Percentiles rank a stretch among this genome's conserved stretches.
phyloP scores from a whole-genome alignment of 1,140 invertebrate genomes.

The Stratiolaelaps scimitus region DNA sequence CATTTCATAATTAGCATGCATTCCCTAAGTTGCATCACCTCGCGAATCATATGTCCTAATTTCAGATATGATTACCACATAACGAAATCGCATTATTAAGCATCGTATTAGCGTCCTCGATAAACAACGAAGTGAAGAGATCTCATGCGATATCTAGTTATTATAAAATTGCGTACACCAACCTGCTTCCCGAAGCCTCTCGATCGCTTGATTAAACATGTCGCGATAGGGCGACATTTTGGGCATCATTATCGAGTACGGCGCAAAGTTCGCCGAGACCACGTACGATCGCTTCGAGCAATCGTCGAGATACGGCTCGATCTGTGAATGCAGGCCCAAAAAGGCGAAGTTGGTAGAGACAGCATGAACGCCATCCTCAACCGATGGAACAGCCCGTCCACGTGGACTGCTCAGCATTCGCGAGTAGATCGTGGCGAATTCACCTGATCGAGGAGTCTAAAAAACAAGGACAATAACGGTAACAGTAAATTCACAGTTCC shows the following conservation, averaged over 20 bases:
- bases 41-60: no score
- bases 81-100: no score
- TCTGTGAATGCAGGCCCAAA: constrained; percentile 12
- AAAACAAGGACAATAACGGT: no score
- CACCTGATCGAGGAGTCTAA: constrained; percentile 27
- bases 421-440: constrained; percentile 27
- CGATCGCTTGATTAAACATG: constrained; percentile 25
- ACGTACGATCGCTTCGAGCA: constrained; percentile 4
- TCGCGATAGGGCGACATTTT: constrained; percentile 25
- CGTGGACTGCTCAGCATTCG: constrained; percentile 22
- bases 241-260: constrained; percentile 27
- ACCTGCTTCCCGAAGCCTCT: constrained; percentile 24
- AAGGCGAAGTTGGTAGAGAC: constrained; percentile 25
- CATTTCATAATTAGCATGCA: no score
- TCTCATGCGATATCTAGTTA: no score
- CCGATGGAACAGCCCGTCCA: constrained; percentile 21
- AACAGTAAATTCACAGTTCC: no score
- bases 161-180: neutral
- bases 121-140: no score
- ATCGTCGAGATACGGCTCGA: constrained; percentile 10
- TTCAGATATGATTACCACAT: no score
- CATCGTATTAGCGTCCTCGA: no score
- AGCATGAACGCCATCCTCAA: constrained; percentile 24
- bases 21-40: no score
- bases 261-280: constrained; percentile 2